These are phyloP conservation scores for Hyaena hyaena DNA, from an alignment of 2,113 vertebrate genomes.

Conservation along the genomic window DNA sequence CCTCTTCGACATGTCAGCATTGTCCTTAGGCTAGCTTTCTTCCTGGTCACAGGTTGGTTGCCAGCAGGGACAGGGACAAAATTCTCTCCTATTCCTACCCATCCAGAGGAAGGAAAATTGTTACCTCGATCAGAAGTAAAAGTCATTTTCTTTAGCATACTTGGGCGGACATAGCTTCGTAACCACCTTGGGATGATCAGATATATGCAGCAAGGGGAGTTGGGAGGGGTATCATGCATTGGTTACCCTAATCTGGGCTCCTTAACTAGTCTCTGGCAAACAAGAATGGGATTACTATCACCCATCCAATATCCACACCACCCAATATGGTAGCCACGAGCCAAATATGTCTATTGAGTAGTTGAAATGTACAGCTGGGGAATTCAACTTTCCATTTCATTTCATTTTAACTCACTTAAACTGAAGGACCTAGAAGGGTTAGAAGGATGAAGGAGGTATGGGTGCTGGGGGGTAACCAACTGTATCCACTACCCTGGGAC, in stretches of 20 bases:
- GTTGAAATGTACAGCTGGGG: background rate
- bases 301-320: background rate
- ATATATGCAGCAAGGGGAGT: too few relatives aligned
- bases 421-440: background rate
- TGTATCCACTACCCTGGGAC: rapidly evolving
- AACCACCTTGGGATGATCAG: background rate
- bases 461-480: too few relatives aligned
- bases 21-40: background rate
- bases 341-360: background rate
- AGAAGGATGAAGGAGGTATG: background rate
- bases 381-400: background rate
- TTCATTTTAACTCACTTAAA: background rate
- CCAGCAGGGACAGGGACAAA: background rate
- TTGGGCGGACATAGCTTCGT: background rate
- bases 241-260: background rate
- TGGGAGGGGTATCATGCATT: too few relatives aligned
- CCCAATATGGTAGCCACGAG: background rate
- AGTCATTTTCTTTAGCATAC: background rate
- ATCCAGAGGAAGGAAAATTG: background rate
- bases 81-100: background rate
- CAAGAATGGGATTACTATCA: background rate
- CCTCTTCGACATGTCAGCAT: background rate
- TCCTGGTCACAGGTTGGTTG: background rate
- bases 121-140: background rate
- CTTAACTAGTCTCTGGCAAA: background rate